Conservation (phyloP, 2,113 vertebrate species). For the Sceloporus tristichus region DNA sequence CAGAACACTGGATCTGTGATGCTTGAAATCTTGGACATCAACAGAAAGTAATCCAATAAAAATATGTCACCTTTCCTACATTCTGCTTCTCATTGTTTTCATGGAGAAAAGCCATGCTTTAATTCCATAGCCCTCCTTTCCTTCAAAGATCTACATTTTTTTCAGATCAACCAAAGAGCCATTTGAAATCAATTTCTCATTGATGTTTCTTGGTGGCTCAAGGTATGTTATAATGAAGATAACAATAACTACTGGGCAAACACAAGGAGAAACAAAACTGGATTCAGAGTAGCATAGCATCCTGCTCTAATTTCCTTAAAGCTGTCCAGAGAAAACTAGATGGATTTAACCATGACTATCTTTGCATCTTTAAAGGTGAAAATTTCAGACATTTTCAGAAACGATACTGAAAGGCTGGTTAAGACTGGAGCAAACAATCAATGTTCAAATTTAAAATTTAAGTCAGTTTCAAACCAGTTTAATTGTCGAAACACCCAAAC, state of each 20-base stretch:
- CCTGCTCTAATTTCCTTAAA: background rate
- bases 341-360: background rate
- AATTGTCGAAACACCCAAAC: background rate
- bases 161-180: slow-evolving; percentile 17
- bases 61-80: slow-evolving; percentile 17
- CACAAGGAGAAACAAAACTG: background rate
- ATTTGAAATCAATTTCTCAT: slow-evolving; percentile 37
- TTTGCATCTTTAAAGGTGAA: background rate
- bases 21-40: slow-evolving; percentile 41
- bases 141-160: slow-evolving; percentile 9
- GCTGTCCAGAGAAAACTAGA: background rate
- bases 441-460: background rate
- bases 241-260: background rate
- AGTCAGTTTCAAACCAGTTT: background rate
- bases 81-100: slow-evolving; percentile 1
- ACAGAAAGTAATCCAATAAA: slow-evolving; percentile 33
- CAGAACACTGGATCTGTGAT: slow-evolving; percentile 14
- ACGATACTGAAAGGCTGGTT: background rate
- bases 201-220: background rate
- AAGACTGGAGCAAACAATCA: background rate
- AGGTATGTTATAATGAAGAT: background rate
- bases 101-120: slow-evolving; percentile 23
- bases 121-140: slow-evolving; percentile 29
- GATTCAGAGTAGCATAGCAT: background rate
- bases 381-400: background rate